A percentile compares a stretch with the other conserved stretches of the same genome.
Evolutionary conservation across 2,797 vertebrate species (phyloP).

Genomic region (Geotrypetes seraphini): DNA sequence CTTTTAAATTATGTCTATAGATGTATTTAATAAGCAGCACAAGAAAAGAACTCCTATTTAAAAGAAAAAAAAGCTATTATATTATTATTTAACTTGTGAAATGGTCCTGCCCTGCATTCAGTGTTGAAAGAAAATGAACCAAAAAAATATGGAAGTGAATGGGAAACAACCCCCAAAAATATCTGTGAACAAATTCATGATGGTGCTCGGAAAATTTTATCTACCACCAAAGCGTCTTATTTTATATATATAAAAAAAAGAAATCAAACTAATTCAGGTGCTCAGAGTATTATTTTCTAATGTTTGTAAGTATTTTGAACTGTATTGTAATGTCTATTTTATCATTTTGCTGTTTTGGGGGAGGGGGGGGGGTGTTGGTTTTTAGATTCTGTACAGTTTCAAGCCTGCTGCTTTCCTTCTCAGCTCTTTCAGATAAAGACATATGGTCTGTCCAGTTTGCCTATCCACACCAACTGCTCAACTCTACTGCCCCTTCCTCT

Average conservation of each 20-base stretch:
- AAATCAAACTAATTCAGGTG: conserved; percentile 47
- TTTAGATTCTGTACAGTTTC: no score
- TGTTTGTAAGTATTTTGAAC: conserved; percentile 71
- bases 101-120: conserved; percentile 1
- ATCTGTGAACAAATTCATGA: conserved; percentile 8
- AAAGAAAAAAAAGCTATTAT: conserved; percentile 16
- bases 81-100: conserved; percentile 3
- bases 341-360: conserved; percentile 55
- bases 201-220: conserved; percentile 13
- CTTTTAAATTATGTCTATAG: conserved; percentile 18
- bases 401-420: no score
- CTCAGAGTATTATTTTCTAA: conserved; percentile 62
- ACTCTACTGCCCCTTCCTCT: no score
- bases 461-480: no score
- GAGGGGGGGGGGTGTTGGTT: no score
- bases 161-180: neutral
- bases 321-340: conserved; percentile 73
- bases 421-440: no score
- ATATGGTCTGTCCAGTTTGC: no score
- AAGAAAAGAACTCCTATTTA: no score
- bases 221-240: neutral
- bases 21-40: conserved; percentile 14
- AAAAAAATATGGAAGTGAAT: neutral
- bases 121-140: neutral
- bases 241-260: conserved; percentile 1